Base-by-base conservation (phyloP, 2,797 vertebrate genomes). In the Thalassophryne amazonica region DNA sequence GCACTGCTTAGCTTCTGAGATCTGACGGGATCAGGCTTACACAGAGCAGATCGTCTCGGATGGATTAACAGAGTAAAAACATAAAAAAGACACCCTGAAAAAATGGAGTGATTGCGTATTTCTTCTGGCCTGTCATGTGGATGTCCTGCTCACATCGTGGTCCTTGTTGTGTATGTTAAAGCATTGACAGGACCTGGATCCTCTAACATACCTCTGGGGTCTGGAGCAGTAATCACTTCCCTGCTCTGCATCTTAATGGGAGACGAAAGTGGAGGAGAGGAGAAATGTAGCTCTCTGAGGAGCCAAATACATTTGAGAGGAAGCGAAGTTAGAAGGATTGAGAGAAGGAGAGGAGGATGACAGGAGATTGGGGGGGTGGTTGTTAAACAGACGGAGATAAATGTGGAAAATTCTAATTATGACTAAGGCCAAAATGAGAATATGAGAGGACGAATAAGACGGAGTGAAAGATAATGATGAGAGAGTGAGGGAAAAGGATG, bases 241-340 rank as follows among this genome's bases (percentile, higher is more conserved):
- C 56, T 55, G 60, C 14, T 27, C 34, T 71, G 78, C 67, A 80
- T 75, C 24, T 38, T 48, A 73, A 83, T 78, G 60, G 65, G 27
- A 16, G 39, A 31, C 8, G 39, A 49, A 49, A 47, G 36, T 11
- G 32, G 22, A 31, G 35, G 37, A 38, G n/a, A 32, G 31, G 22
- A 47, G 34, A 38, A 46, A 46, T 21, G 41, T 38, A 22, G n/a
- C 21, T 42, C 46, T 36, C 46, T 12, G 16, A 39, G 50, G 56
- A 37, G 29, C 18, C 18, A 33, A 63, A 41, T 19, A 31, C 19
- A 42, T 27, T 16, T n/a, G 7, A 46, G 23, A 30, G 49, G 46
- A 38, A 8, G 40, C 34, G 20, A 18, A 46, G 37, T 24, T 22
- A 19, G 22, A 22, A 12, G 8, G 40, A 25, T 30, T 11, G 8